Evolutionary conservation across 2,888 invertebrate species (phyloP), one percentile per base, ranked within the genome.

Genomic region (Meandrusa payeni): DNA sequence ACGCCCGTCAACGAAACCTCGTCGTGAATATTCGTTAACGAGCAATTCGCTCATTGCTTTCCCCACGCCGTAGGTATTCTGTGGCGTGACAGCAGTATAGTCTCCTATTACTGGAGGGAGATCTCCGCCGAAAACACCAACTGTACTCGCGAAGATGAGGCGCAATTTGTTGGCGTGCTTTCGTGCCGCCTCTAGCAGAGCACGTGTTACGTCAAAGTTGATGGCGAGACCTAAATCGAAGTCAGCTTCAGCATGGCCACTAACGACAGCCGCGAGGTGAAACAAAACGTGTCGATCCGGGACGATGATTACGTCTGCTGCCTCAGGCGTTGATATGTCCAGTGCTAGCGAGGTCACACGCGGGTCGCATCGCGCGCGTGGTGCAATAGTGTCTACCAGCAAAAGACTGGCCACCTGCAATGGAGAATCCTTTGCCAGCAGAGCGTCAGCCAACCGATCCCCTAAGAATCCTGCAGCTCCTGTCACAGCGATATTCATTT

Each of bases 201-300:
- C 58, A 9, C 83, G 62, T 4, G 85, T 83, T 1, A 66, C 77
- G 47, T 86, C 83, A 6, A 85, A 57, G 50, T 86, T 86, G 2
- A 77, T 76, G 38, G 61, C 63, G 32, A 81, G 47, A 1, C 85
- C 86, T 2, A 76, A 61, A 5, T 85, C 79, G 41, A 83, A 78
- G 46, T 85, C 75, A 0, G 54, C 57, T 60, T 86, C 86, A 5
- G 85, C 79, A 28, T 70, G 69, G 0, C 86, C 85, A 45, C 83
- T 85, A 13, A 86, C 82, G 4, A 79, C 57, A 9, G 86, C 85
- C 1, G 85, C 85, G 1, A 86, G 61, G 46, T 86, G 86, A 48
- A 81, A 76, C 7, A 83, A 33, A 5, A 73, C 60, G 38, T 66
- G 64, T 23, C 62, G 59, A 9, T 60, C 57, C n/a, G 55, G 7